Evolutionary conservation across 2,113 vertebrate genomes (phyloP), one percentile per base, ranked within the genome.

Genomic region (Genyomyrus donnyi): DNA sequence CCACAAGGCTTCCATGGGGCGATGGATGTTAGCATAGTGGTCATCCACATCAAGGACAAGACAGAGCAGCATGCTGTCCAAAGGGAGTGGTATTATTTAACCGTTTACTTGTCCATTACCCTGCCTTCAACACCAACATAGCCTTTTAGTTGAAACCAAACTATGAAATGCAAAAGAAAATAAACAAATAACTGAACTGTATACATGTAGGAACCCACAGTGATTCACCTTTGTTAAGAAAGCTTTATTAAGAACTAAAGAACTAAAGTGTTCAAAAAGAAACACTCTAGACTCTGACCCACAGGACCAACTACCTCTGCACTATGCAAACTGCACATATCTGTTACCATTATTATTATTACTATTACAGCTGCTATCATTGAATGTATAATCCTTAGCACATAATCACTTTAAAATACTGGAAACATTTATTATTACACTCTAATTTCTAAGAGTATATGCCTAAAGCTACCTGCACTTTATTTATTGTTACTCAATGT

Each of bases 1-100:
- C 92, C 94, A 94, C 97, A 97, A 97, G 96, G 97, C 94, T 97
- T 97, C 95, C 93, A 92, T 94, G 93, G 91, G 94, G 93, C 94
- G 91, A 94, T 93, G 92, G 93, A 94, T 93, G 91, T 89, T 90
- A 87, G 86, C 92, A 91, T 88, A 90, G 93, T 90, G 87, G 86
- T 88, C 46, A 91, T 91, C 91, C 91, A 93, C 93, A 92, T 93
- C 93, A 94, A 95, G 94, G 93, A 93, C 94, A 92, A 53, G 88
- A 89, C 90, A 84, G 17, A 52, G 24, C 35, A 52, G 45, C 49
- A 50, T 31, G 24, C 70, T 5, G 66, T 49, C 48, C 31, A 24
- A 62, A 86, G 84, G 42, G 35, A 77, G n/a, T 24, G 21, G 13
- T 2, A 10, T 27, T 45, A 39, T 62, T 89, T 89, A 89, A 62